These are phyloP conservation scores for Polyergus mexicanus DNA, from an alignment of 1,140 invertebrate genomes.

Conservation along the genomic window DNA sequence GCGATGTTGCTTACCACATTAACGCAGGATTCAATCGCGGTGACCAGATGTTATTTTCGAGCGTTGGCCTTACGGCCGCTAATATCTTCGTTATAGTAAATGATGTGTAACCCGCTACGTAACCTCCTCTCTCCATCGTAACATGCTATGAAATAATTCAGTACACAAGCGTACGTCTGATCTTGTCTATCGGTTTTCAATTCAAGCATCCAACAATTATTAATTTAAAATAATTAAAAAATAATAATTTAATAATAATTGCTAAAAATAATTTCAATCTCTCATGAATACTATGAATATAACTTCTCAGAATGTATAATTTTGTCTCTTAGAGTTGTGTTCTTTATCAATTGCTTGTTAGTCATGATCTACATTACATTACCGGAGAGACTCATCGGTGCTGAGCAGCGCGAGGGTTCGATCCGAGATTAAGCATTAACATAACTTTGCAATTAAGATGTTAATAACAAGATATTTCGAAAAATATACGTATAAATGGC, in stretches of 20 bases:
- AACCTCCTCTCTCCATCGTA: neutral
- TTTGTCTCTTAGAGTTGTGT: conserved; percentile 4
- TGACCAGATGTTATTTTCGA: conserved; percentile 50
- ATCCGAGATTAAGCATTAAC: neutral
- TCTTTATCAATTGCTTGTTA: neutral
- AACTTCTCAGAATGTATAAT: neutral
- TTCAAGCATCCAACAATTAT: too few species aligned
- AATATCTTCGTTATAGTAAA: conserved; percentile 47
- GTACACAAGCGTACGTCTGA: neutral
- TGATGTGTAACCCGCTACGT: conserved; percentile 21
- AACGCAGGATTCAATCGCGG: conserved; percentile 58
- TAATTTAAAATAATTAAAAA: too few species aligned
- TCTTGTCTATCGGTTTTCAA: neutral
- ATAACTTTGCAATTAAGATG: conserved; percentile 9
- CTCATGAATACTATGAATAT: neutral
- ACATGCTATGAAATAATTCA: neutral
- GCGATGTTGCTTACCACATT: conserved; percentile 35
- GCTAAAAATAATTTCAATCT: neutral
- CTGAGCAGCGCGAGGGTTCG: neutral
- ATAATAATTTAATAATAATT: neutral
- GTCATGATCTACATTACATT: conserved; percentile 7
- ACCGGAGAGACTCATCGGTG: neutral
- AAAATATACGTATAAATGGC: conserved; percentile 24
- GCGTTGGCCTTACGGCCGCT: conserved; percentile 32
- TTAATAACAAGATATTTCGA: neutral